Base-by-base conservation (phyloP, 2,888 invertebrate genomes). In the Pimpla rufipes region DNA sequence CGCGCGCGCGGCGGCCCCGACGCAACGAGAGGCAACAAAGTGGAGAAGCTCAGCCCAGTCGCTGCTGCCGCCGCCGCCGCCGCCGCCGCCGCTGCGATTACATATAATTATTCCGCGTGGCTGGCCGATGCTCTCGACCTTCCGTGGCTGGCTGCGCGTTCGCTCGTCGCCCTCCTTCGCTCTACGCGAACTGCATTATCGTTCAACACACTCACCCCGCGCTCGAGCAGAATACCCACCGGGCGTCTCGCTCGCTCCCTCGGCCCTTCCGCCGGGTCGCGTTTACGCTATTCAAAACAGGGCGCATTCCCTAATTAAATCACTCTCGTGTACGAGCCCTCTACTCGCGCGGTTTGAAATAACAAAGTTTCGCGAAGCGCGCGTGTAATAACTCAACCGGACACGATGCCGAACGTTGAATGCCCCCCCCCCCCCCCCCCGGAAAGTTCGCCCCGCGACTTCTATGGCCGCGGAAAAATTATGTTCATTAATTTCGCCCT, bases 41-140 rank as follows among this genome's bases (percentile, higher is more conserved):
- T 67, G 47, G 66, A 45, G 62, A 64, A 77, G 45, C 57, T 68
- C 52, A 45, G 57, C 13, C 45, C 21, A 6, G 37, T 18, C 70
- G 57, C 57, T 21, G 64, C 66, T 55, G 57, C 67, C 73, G 57
- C 73, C 87, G 86, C 91, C n/a, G n/a, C n/a, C n/a, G n/a, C n/a
- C n/a, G n/a, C 57, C 37, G 64, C 66, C 66, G 57, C 67, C 73
- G 57, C 73, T 87, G 86, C 91, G 90, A 92, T 91, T 91, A 90
- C 91, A 90, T 92, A 90, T 92, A 90, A 92, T 92, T 92, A 91
- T 92, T 92, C 90, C 89, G 90, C 90, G 88, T 90, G 92, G 89
- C 89, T 90, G 90, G 87, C 80, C 88, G 86, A 85, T 84, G 88
- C 89, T 83, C 89, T 88, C 89, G 89, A 89, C 89, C 90, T 87